Evolutionary conservation across 2,888 invertebrate species (phyloP).

Genomic region (Melinopterus prodromus): DNA sequence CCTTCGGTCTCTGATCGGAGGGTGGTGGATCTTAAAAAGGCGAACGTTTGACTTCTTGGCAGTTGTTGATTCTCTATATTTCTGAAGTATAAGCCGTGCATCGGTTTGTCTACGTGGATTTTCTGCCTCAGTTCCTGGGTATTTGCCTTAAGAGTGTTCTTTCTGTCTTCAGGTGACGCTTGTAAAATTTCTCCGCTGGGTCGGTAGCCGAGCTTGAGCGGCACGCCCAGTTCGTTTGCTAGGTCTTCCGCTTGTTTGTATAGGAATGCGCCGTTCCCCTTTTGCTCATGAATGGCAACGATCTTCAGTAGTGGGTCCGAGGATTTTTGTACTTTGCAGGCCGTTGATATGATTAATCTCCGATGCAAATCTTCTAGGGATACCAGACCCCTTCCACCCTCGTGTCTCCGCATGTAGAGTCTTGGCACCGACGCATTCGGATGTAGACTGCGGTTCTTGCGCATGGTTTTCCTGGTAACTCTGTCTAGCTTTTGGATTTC

Average conservation of each 20-base stretch:
- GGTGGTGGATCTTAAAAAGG: background rate
- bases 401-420: background rate
- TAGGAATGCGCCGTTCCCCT: background rate
- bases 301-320: background rate
- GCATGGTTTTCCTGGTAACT: background rate
- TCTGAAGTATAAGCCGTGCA: constrained; percentile 17
- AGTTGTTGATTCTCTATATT: background rate
- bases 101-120: constrained; percentile 8
- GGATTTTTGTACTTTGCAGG: background rate
- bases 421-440: too few relatives aligned
- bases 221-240: background rate
- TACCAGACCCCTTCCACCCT: background rate
- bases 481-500: background rate
- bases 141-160: background rate
- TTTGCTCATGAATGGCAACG: background rate
- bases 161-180: background rate
- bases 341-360: background rate
- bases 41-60: background rate
- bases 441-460: too few relatives aligned
- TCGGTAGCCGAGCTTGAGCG: constrained; percentile 4
- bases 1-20: constrained; percentile 7
- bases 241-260: background rate
- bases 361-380: too few relatives aligned
- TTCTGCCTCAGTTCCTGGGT: background rate
- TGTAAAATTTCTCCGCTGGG: background rate